Base-by-base conservation (phyloP, 1,140 invertebrate species). In the Temnothorax curvispinosus region DNA sequence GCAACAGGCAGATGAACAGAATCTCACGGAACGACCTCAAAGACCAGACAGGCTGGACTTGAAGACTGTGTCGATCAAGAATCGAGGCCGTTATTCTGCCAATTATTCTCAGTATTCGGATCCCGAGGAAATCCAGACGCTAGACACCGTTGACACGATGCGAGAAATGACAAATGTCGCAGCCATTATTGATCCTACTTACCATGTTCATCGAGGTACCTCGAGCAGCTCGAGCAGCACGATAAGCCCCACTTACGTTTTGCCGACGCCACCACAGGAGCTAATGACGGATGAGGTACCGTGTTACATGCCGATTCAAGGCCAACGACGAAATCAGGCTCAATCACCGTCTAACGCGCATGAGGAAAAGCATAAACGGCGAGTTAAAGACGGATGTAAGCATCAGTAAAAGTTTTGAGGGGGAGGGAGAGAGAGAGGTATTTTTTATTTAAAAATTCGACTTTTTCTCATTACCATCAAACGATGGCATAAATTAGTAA, bases 241-340 rank as follows among this genome's bases (percentile, higher is more conserved):
- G 0, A 76, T 94, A 6, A 95, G 94, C 84, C 94, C 94, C 0
- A 88, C 91, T 3, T 95, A 93, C 27, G 85, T 91, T 6, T 88
- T 94, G 47, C 93, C 95, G 0, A 93, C 94, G 13, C 92, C 94
- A 1, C 93, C 94, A 0, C 90, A 91, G 27, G 95, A 94, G 69
- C 84, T 93, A 5, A 93, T 93, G 92, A 87, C 89, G n/a, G 96
- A 96, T 44, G 96, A 96, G 88, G 95, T 96, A 50, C 96, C 97
- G 5, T 97, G 97, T 87, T 98, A 98, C 89, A 97, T 98, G 97
- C 97, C 97, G 65, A 97, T 98, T 90, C 97, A 97, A 94, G 97
- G 97, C 64, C 97, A 97, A 90, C 94, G 97, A 81, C 94, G 97
- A 90, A 97, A 93, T 88, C 94, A 95, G 74, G 87, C 84, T 3